These are phyloP conservation scores for Eudyptes chrysolophus DNA, from an alignment of 2,113 vertebrate species.

Conservation along the genomic window DNA sequence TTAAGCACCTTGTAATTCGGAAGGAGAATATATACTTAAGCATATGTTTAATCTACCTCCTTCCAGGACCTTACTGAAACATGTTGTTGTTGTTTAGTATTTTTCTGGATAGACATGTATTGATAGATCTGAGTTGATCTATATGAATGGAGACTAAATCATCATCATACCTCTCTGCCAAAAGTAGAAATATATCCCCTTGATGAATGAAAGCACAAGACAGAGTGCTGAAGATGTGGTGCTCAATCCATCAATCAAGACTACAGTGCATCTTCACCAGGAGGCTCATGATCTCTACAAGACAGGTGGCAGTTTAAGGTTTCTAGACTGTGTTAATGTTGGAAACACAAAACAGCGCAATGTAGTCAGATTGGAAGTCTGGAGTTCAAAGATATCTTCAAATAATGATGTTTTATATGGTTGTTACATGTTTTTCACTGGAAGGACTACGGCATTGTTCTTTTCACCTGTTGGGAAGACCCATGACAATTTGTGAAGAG, in stretches of 20 bases:
- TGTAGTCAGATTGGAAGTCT: neutral
- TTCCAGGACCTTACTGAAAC: neutral
- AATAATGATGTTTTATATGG: neutral
- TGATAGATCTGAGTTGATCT: neutral
- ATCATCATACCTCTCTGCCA: neutral
- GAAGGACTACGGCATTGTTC: neutral
- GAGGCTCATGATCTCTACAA: neutral
- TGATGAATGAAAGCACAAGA: neutral
- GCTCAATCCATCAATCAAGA: neutral
- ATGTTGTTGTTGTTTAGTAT: neutral
- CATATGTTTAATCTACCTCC: neutral
- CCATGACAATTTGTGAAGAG: neutral
- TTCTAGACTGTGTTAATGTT: neutral
- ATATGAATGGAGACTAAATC: neutral
- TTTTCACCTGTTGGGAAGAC: neutral
- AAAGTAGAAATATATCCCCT: neutral
- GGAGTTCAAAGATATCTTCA: neutral
- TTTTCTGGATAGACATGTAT: neutral
- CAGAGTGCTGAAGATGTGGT: neutral
- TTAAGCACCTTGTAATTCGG: slow-evolving; percentile 15
- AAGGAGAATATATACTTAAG: neutral
- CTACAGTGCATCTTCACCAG: neutral
- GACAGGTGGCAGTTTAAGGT: neutral
- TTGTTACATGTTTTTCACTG: neutral
- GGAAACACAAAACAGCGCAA: neutral